Base-by-base conservation (phyloP, 1,140 invertebrate genomes). In the Mizuhopecten yessoensis region DNA sequence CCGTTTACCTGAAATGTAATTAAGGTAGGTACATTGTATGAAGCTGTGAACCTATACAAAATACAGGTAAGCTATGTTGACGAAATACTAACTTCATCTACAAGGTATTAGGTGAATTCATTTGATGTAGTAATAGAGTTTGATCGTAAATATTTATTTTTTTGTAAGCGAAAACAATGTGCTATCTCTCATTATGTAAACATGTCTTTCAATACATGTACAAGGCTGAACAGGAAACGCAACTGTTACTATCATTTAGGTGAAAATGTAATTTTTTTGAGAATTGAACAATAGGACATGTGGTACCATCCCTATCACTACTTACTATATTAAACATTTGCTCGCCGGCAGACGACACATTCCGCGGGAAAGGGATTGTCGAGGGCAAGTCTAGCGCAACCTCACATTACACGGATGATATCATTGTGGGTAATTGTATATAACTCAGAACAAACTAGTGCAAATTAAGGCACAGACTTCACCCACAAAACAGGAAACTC, bases 401-500 rank as follows among this genome's bases (percentile, higher is more conserved):
- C 57, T 75, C 23, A 75, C 23, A 75, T 75, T 75, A 75, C n/a
- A 75, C 57, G 57, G 57, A 29, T 29, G 23, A 17, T 75, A 75
- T 29, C 23, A 75, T 17, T 29, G n/a, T 75, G 57, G 23, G 57
- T 75, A 75, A 75, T 75, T 3, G 36, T 39, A 13, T 39, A 39
- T 5, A 39, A 39, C 36, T 39, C n/a, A 29, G 57, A 75, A 75
- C 17, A 17, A n/a, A 75, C 57, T 29, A 75, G 57, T 75, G 57
- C 57, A 29, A 75, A n/a, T 75, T 75, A n/a, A n/a, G 57, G 57
- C 57, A 75, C 57, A 57, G 7, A 29, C n/a, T n/a, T 29, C n/a
- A 75, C 57, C 57, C 57, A 29, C 57, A 75, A 49, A 75, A 75
- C 57, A 75, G 57, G 57, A 75, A 75, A 75, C 57, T 75, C 29